phyloP scores from a whole-genome alignment of 2,888 invertebrate genomes.

The Chloromyia formosa region DNA sequence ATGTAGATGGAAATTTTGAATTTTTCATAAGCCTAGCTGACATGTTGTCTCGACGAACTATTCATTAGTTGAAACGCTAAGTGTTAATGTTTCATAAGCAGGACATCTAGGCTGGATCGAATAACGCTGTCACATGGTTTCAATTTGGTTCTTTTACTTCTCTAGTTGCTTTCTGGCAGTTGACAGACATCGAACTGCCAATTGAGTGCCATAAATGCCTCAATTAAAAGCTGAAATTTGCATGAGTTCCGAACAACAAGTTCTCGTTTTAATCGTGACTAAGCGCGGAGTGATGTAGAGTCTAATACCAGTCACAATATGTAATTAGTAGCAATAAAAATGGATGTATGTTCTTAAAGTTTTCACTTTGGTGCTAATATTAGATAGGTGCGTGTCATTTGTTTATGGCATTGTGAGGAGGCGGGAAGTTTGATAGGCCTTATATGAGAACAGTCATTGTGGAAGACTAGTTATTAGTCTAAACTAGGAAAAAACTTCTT shows the following conservation, averaged over 20 bases:
- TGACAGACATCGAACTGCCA: slow-evolving; percentile 19
- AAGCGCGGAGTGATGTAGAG: slow-evolving; percentile 12
- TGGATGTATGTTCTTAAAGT: slow-evolving; percentile 25
- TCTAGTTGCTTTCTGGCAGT: background rate
- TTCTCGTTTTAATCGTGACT: slow-evolving; percentile 6
- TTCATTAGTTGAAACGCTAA: background rate
- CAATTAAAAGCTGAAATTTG: slow-evolving; percentile 31
- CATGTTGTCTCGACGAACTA: background rate
- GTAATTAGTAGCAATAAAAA: slow-evolving; percentile 37
- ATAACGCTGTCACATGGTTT: too few relatives aligned
- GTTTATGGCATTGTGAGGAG: background rate
- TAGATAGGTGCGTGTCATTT: slow-evolving; percentile 29
- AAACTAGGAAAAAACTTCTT: too few relatives aligned
- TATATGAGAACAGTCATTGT: too few relatives aligned
- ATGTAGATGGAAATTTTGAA: slow-evolving; percentile 22
- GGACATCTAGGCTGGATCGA: background rate
- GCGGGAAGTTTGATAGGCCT: too few relatives aligned
- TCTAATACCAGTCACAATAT: slow-evolving; percentile 3
- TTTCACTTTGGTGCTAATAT: slow-evolving; percentile 28
- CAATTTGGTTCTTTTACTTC: background rate
- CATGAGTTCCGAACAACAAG: slow-evolving; percentile 12
- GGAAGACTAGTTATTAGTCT: too few relatives aligned
- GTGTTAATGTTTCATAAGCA: background rate
- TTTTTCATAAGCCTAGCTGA: slow-evolving; percentile 20
- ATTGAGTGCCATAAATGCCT: slow-evolving; percentile 8